Conservation (phyloP, 1,140 invertebrate species). For the Drosophila navojoa region DNA sequence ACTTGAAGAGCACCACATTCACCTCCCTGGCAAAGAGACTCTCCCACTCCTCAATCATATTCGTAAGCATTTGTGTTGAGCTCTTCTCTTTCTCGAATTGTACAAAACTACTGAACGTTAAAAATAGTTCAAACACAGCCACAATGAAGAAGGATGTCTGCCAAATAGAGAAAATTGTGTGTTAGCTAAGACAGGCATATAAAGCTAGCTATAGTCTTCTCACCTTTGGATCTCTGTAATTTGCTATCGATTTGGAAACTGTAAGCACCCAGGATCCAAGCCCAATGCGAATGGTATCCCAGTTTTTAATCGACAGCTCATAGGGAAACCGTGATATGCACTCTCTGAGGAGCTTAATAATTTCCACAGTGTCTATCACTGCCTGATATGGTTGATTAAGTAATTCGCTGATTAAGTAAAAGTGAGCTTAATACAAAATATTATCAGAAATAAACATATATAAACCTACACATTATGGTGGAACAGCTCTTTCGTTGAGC, state of each 20-base stretch:
- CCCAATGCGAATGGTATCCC: slow-evolving; percentile 89
- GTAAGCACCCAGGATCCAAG: slow-evolving; percentile 86
- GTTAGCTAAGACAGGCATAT: not conserved
- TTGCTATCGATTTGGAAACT: slow-evolving; percentile 83
- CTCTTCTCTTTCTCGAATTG: slow-evolving; percentile 84
- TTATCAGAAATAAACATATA: no score
- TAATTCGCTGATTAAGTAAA: slow-evolving; percentile 42
- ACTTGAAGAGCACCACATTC: slow-evolving; percentile 84
- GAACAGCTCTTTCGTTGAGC: slow-evolving; percentile 58
- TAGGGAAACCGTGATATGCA: slow-evolving; percentile 83
- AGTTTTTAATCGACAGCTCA: slow-evolving; percentile 84
- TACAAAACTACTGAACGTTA: slow-evolving; percentile 84
- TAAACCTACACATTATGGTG: slow-evolving; percentile 75
- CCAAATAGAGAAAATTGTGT: slow-evolving; percentile 28
- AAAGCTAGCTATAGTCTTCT: not conserved
- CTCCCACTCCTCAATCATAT: slow-evolving; percentile 86
- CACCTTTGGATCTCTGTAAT: slow-evolving; percentile 84
- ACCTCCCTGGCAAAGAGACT: slow-evolving; percentile 85
- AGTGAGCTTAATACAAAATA: not conserved
- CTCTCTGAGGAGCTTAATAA: slow-evolving; percentile 83
- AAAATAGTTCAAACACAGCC: slow-evolving; percentile 85
- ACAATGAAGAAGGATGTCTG: slow-evolving; percentile 85
- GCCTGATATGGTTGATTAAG: slow-evolving; percentile 47
- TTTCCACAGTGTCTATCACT: slow-evolving; percentile 80
- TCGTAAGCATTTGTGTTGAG: slow-evolving; percentile 83